Evolutionary conservation across 2,113 vertebrate species (phyloP).

Genomic region (Percopsis transmontana): DNA sequence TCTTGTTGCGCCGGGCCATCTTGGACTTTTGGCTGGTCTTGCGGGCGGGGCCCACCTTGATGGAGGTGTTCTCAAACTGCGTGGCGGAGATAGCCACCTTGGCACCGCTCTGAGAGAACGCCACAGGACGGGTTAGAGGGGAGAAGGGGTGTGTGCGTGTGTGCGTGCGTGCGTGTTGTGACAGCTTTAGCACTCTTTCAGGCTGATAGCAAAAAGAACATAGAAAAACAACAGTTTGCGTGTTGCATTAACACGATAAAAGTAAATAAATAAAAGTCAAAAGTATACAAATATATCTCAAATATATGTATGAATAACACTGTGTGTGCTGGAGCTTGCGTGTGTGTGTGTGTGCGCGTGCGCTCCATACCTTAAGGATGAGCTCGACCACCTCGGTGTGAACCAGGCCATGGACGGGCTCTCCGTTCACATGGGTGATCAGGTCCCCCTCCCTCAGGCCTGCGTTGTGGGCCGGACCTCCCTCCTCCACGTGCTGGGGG

Average conservation of each 20-base stretch:
- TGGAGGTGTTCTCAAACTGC: constrained; percentile 95
- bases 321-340: background rate
- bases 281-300: too few species aligned
- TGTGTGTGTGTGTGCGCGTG: background rate
- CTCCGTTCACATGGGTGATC: constrained; percentile 97
- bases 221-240: too few species aligned
- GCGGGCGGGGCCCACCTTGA: constrained; percentile 94
- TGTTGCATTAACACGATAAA: too few species aligned
- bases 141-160: background rate
- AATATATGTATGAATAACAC: background rate
- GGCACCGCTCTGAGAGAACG: constrained; percentile 84
- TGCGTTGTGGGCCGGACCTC: constrained; percentile 89
- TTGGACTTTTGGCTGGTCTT: constrained; percentile 90
- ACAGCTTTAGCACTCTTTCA: too few species aligned
- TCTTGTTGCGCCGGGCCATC: constrained; percentile 95
- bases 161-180: background rate
- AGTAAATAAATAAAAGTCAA: too few species aligned
- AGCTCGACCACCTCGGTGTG: constrained; percentile 97
- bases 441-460: constrained; percentile 93
- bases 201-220: too few species aligned
- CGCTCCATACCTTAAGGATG: constrained; percentile 87
- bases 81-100: constrained; percentile 96
- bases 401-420: constrained; percentile 91
- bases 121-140: background rate
- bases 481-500: constrained; percentile 89